Evolutionary conservation across 2,797 vertebrate genomes (phyloP).

Genomic region (Falco biarmicus): DNA sequence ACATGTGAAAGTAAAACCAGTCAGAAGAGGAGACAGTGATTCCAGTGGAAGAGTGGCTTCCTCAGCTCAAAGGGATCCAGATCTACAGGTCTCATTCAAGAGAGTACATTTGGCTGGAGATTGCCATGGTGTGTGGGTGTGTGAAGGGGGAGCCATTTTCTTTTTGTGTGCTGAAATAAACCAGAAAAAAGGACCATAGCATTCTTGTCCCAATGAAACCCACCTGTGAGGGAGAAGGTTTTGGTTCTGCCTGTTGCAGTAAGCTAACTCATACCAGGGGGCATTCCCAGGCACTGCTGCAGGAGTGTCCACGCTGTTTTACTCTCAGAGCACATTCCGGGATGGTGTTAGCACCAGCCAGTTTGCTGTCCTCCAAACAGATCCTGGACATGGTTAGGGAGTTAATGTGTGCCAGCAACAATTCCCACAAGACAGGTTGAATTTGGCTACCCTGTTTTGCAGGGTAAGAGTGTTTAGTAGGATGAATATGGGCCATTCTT

Average conservation of each 20-base stretch:
- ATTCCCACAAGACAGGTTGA: neutral
- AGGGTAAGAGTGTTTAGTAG: neutral
- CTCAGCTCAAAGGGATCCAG: neutral
- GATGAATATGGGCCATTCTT: neutral
- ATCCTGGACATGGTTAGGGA: neutral
- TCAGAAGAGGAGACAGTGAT: neutral
- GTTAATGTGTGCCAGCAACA: neutral
- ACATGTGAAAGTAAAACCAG: neutral
- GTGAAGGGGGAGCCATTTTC: neutral
- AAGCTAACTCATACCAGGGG: neutral
- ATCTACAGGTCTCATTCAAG: neutral
- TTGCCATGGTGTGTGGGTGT: neutral
- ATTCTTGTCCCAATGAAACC: neutral
- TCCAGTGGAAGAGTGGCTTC: neutral
- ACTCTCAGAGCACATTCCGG: neutral
- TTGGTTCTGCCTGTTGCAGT: neutral
- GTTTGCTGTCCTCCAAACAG: neutral
- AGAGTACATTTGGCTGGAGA: neutral
- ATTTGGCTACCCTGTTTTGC: neutral
- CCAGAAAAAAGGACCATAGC: neutral
- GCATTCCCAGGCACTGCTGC: accelerated
- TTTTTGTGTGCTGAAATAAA: neutral
- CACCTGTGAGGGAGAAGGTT: neutral
- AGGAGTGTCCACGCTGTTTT: neutral
- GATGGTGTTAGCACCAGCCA: neutral